Percentiles rank a stretch among this genome's conserved stretches.
Conservation (phyloP, 2,113 vertebrate species). For the Cyrtonyx montezumae region DNA sequence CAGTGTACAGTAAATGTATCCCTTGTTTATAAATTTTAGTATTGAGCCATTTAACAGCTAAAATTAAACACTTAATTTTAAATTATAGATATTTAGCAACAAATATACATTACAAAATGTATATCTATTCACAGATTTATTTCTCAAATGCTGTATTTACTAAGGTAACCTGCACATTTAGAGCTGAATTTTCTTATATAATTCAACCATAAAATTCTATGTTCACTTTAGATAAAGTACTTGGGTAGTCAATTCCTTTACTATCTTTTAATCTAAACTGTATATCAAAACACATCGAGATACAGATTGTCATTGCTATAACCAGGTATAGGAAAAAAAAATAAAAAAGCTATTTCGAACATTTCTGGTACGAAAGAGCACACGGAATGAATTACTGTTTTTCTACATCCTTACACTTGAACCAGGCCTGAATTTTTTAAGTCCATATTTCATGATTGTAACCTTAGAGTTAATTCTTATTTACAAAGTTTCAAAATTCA, state of each 20-base stretch:
- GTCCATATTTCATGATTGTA: neutral
- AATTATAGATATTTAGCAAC: neutral
- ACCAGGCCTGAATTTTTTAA: neutral
- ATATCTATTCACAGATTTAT: neutral
- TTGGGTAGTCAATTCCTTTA: neutral
- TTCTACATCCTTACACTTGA: neutral
- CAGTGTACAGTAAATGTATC: neutral
- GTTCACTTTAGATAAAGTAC: neutral
- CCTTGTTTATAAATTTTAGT: too few relatives aligned
- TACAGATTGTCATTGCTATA: neutral
- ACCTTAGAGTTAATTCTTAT: neutral
- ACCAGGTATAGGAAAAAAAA: rapidly evolving
- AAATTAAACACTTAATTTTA: neutral
- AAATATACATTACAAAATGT: neutral
- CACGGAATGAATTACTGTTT: neutral
- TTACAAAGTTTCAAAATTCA: neutral
- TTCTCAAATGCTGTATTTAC: neutral
- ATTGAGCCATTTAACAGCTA: neutral
- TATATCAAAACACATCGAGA: neutral
- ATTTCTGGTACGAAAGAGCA: neutral
- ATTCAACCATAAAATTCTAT: neutral
- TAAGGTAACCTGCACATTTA: neutral
- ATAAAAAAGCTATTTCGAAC: neutral
- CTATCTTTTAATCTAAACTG: neutral
- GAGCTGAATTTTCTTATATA: neutral